Evolutionary conservation across 2,113 vertebrate genomes (phyloP).

Genomic region (Erythrocercus mccallii): DNA sequence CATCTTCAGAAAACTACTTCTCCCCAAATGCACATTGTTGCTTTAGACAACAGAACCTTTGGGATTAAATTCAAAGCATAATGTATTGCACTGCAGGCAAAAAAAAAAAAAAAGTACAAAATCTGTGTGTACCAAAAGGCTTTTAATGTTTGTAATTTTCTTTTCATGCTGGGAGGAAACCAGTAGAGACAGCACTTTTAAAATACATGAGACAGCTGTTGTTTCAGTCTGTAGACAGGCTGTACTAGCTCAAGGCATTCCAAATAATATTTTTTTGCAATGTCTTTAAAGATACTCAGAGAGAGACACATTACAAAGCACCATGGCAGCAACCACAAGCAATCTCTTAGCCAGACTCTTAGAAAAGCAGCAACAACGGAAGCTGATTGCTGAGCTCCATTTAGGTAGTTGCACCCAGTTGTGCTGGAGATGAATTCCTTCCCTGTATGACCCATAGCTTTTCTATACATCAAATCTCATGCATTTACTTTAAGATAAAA

Average conservation of each 20-base stretch:
- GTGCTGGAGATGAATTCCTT: not conserved
- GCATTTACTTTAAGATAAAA: not conserved
- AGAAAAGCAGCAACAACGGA: constrained; percentile 3
- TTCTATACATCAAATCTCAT: not conserved
- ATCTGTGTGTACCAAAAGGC: not conserved
- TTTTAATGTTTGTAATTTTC: constrained; percentile 21
- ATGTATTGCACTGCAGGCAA: not conserved
- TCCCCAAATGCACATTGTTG: not conserved
- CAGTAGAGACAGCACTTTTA: not conserved
- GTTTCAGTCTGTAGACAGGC: not conserved
- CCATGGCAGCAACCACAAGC: not conserved
- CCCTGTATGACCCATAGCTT: not conserved
- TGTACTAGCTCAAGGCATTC: constrained; percentile 13
- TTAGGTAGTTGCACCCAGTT: not conserved
- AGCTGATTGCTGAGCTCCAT: not conserved
- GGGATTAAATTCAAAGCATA: not conserved
- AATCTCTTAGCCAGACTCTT: not conserved
- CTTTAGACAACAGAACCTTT: not conserved
- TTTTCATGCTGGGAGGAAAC: constrained; percentile 15
- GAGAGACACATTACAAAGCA: not conserved
- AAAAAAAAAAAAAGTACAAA: not conserved
- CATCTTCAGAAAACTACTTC: not conserved
- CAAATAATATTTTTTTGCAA: not conserved
- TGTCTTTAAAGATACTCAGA: constrained; percentile 5
- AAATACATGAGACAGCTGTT: not conserved